Evolutionary conservation across 2,797 vertebrate genomes (phyloP), one percentile per base, ranked within the genome.

Genomic region (Sebastes miniatus): DNA sequence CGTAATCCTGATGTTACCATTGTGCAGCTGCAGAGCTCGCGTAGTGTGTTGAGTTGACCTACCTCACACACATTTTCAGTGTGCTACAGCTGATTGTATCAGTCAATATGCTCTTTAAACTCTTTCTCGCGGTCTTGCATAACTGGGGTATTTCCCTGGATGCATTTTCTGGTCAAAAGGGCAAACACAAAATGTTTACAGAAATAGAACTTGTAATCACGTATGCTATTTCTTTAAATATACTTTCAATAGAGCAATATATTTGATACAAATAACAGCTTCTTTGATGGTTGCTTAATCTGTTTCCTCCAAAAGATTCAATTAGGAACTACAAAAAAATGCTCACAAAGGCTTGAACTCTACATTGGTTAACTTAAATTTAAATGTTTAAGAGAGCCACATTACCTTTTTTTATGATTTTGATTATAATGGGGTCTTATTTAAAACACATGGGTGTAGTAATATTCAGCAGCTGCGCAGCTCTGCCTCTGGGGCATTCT

Each of bases 371-470:
- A 92, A 92, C 83, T 94, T 88, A 84, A 86, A 94, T 94, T 93
- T 93, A 94, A 95, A 95, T 92, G 90, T 93, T 93, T 94, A 93
- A 93, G 89, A 88, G 92, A 92, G 87, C 92, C 91, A 90, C 94
- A 93, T 95, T 95, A 94, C 91, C 91, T 94, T 94, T 93, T 59
- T 96, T 96, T 95, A 96, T 96, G 95, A 96, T 96, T 96, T 96
- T 96, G 95, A 96, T 96, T 96, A 96, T 95, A 96, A 96, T 95
- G 93, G 93, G 85, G 83, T 90, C 94, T 96, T 95, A 96, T 96
- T 95, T 89, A 93, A 95, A 95, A 96, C 96, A 96, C 93, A 96
- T 96, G 96, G 89, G 92, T 79, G 93, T 92, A 90, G 94, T 96
- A 96, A 96, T 96, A 96, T 94, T 93, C 91, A 88, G 94, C 96